Conservation (phyloP, 2,888 invertebrate genomes). For the Caenorhabditis drosophilae region DNA sequence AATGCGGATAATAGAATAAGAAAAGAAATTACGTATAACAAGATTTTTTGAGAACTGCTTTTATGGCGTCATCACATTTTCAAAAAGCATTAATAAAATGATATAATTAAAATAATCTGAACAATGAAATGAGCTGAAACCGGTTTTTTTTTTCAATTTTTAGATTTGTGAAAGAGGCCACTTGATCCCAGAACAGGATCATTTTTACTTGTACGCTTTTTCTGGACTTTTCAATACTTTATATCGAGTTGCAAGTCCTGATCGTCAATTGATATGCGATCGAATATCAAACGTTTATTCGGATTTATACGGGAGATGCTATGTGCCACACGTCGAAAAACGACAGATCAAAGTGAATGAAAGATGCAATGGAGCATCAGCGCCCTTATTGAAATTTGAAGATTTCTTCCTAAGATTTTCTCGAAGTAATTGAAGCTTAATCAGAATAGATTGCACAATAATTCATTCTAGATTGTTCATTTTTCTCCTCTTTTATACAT, state of each 20-base stretch:
- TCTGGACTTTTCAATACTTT: slow-evolving; percentile 49
- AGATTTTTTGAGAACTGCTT: not conserved
- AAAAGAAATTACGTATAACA: no score
- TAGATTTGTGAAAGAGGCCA: slow-evolving; percentile 48
- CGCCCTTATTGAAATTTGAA: slow-evolving; percentile 54
- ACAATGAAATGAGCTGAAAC: no score
- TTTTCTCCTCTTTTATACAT: slow-evolving; percentile 46
- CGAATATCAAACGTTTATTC: slow-evolving; percentile 49
- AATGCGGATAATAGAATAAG: no score
- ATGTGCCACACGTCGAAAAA: slow-evolving; percentile 56
- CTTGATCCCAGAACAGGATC: slow-evolving; percentile 35
- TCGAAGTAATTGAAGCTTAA: slow-evolving; percentile 22
- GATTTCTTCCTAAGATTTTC: slow-evolving; percentile 63
- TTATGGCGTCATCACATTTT: no score
- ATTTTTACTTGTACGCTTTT: slow-evolving; percentile 37
- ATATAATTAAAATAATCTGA: no score
- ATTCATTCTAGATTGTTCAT: slow-evolving; percentile 36
- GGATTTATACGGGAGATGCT: slow-evolving; percentile 62
- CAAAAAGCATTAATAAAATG: no score
- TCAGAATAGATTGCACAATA: not conserved
- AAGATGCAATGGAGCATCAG: slow-evolving; percentile 53
- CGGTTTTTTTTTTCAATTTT: no score
- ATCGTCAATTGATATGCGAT: slow-evolving; percentile 59
- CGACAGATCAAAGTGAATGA: slow-evolving; percentile 43
- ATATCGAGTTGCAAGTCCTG: slow-evolving; percentile 54